These are phyloP conservation scores for Myrmecobius fasciatus DNA, from an alignment of 2,113 vertebrate species.

Conservation along the genomic window DNA sequence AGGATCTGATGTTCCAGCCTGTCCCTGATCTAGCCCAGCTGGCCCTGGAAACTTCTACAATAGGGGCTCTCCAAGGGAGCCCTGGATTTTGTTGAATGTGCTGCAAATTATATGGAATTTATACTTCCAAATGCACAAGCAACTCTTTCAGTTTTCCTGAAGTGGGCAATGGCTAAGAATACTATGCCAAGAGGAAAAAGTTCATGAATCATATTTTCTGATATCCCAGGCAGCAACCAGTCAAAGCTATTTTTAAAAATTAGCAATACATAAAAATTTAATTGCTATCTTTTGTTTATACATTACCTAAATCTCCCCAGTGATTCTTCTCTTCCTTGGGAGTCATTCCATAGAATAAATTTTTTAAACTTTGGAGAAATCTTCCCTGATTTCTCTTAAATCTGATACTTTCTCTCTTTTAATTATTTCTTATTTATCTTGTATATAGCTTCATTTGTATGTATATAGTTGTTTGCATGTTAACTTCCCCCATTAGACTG, in stretches of 20 bases:
- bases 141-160: neutral
- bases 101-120: neutral
- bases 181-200: neutral
- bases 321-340: neutral
- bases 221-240: neutral
- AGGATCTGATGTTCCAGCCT: neutral
- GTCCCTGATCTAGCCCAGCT: neutral
- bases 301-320: neutral
- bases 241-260: neutral
- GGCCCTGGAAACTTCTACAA: neutral
- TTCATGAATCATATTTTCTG: neutral
- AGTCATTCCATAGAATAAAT: neutral
- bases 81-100: neutral
- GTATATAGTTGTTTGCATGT: neutral
- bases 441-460: neutral
- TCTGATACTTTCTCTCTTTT: neutral
- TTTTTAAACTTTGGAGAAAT: neutral
- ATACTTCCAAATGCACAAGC: neutral
- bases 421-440: neutral
- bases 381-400: neutral
- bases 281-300: too few relatives aligned
- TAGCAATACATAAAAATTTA: neutral
- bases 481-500: neutral
- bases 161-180: neutral
- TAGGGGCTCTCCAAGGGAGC: neutral